Percentiles rank a stretch among this genome's conserved stretches.
phyloP scores from a whole-genome alignment of 2,113 vertebrate species.

The Mustelus asterias region DNA sequence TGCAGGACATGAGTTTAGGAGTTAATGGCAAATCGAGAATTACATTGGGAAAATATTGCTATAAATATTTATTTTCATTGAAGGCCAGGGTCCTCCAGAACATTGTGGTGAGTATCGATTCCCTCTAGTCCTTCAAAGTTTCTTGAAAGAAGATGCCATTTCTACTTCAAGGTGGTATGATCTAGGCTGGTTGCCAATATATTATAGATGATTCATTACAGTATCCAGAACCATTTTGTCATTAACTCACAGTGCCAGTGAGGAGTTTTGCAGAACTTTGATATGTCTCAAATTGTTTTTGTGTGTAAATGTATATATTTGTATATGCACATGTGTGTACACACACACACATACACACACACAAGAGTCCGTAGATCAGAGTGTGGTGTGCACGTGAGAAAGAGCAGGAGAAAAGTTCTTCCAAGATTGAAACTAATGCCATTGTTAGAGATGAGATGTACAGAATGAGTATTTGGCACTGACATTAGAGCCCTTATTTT shows the following conservation, averaged over 20 bases:
- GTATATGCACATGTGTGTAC: not conserved
- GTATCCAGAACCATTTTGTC: not conserved
- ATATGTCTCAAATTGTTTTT: not conserved
- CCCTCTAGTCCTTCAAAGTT: not conserved
- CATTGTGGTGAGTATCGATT: not conserved
- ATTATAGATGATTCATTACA: not conserved
- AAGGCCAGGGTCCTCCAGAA: not conserved
- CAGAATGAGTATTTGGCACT: not conserved
- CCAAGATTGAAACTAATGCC: not conserved
- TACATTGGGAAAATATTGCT: not conserved
- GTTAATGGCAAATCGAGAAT: not conserved
- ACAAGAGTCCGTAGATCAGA: not conserved
- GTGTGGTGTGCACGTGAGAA: not conserved
- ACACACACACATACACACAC: too few species aligned
- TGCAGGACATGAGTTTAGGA: not conserved
- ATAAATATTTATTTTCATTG: not conserved
- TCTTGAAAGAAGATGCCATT: not conserved
- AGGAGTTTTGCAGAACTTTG: not conserved
- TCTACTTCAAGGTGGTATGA: not conserved
- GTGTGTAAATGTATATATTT: not conserved
- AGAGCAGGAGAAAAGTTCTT: not conserved
- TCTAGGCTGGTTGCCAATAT: not conserved
- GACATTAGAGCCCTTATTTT: not conserved
- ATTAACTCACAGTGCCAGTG: not conserved
- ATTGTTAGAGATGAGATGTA: not conserved